phyloP scores from a whole-genome alignment of 2,888 invertebrate species.

The Chymomyza procnemis region DNA sequence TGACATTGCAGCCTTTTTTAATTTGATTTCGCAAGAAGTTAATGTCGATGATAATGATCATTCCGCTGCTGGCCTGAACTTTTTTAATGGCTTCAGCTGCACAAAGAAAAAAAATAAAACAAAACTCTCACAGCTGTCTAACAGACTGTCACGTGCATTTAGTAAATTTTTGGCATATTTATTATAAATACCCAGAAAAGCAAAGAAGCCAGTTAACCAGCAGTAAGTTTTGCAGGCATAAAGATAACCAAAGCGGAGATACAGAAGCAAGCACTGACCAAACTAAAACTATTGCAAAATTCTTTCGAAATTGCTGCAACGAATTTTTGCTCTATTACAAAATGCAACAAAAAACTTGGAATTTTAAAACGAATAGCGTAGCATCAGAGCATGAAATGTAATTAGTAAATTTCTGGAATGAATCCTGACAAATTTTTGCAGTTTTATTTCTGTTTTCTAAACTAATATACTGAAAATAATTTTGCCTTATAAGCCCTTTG shows the following conservation, averaged over 20 bases:
- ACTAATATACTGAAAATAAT: too few relatives aligned
- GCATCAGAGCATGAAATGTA: not conserved
- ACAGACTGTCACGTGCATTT: not conserved
- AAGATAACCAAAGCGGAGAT: not conserved
- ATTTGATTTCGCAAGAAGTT: conserved; percentile 57
- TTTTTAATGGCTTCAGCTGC: conserved; percentile 51
- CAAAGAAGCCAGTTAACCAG: not conserved
- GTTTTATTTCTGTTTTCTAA: too few relatives aligned
- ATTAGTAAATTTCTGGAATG: not conserved
- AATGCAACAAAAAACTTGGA: conserved; percentile 11
- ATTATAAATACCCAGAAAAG: not conserved
- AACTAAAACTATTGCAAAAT: not conserved
- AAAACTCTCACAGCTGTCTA: not conserved
- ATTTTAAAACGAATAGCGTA: conserved; percentile 30
- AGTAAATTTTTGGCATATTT: not conserved
- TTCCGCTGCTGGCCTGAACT: conserved; percentile 36
- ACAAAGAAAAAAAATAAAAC: not conserved
- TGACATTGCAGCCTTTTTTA: conserved; percentile 33
- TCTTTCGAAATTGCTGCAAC: conserved; percentile 2
- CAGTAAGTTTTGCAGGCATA: not conserved
- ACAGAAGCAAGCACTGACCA: not conserved
- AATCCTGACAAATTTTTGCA: too few relatives aligned
- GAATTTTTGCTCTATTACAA: conserved; percentile 37
- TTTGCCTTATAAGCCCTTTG: too few relatives aligned
- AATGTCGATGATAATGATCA: conserved; percentile 55